Percentiles rank a stretch among this genome's conserved stretches.
Conservation (phyloP, 2,888 invertebrate species). For the Tribolium freemani region DNA sequence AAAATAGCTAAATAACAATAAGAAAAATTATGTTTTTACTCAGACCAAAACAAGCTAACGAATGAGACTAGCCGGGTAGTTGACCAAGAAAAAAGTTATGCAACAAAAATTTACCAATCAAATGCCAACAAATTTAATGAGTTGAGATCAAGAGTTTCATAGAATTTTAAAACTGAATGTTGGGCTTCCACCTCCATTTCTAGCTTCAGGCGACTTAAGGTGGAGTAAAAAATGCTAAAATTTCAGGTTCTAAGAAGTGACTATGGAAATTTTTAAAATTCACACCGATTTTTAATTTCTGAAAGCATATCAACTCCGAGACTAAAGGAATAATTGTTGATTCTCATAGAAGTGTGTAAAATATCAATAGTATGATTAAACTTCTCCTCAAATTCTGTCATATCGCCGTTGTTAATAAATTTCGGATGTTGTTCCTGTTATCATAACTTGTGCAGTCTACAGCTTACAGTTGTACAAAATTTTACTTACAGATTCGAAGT, state of each 20-base stretch:
- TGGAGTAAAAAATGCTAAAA: slow-evolving; percentile 15
- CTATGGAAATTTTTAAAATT: not conserved
- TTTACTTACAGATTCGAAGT: slow-evolving; percentile 52
- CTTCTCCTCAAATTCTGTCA: slow-evolving; percentile 35
- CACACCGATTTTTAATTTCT: not conserved
- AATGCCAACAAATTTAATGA: not conserved
- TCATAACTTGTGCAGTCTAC: not conserved
- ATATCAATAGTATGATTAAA: not conserved
- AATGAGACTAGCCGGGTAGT: too few species aligned
- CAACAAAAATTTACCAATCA: not conserved
- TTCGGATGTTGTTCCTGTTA: not conserved
- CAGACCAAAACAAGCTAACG: too few species aligned
- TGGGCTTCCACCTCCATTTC: slow-evolving; percentile 22
- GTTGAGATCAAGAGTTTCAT: not conserved
- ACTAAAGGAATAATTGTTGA: too few species aligned
- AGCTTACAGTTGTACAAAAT: not conserved
- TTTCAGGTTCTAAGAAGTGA: not conserved
- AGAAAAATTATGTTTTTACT: too few species aligned
- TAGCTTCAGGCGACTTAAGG: not conserved
- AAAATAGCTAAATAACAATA: too few species aligned
- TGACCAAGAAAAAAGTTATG: too few species aligned
- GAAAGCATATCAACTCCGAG: not conserved
- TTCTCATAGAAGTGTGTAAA: too few species aligned
- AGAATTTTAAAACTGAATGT: not conserved
- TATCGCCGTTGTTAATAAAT: slow-evolving; percentile 28